Conservation (phyloP, 2,113 vertebrate species). For the Epinephelus cyanopodus region DNA sequence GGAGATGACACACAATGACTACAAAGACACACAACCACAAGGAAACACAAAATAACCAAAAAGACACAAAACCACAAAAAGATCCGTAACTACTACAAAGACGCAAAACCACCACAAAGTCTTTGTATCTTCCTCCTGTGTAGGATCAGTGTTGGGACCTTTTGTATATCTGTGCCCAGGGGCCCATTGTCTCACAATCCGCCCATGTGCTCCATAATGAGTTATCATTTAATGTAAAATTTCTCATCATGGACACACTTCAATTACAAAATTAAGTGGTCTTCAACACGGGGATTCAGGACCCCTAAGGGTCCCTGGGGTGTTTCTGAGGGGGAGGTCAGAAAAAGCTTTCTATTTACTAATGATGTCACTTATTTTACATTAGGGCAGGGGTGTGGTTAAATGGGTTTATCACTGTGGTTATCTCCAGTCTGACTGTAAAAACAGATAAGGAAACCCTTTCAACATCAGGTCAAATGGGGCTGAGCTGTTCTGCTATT, state of each 20-base stretch:
- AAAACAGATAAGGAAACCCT: constrained; percentile 41
- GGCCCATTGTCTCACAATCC: too few relatives aligned
- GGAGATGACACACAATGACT: too few relatives aligned
- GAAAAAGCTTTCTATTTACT: constrained; percentile 13
- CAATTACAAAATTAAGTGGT: not conserved
- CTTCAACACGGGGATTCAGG: not conserved
- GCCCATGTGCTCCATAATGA: too few relatives aligned
- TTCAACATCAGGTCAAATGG: constrained; percentile 31
- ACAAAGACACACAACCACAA: too few relatives aligned
- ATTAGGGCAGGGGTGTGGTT: constrained; percentile 35
- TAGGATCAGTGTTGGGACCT: too few relatives aligned
- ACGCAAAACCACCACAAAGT: too few relatives aligned
- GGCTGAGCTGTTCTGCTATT: not conserved
- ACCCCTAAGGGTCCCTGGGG: not conserved
- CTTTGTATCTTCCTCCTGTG: too few relatives aligned
- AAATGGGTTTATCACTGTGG: constrained; percentile 38
- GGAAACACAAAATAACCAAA: too few relatives aligned
- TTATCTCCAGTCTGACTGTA: constrained; percentile 52
- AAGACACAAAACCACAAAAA: too few relatives aligned
- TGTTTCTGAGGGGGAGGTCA: not conserved
- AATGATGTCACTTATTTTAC: constrained; percentile 32
- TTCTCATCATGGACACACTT: not conserved
- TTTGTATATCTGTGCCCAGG: too few relatives aligned
- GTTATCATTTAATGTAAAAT: not conserved
- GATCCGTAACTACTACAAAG: too few relatives aligned